A percentile compares a stretch with the other conserved stretches of the same genome.
Evolutionary conservation across 2,113 vertebrate species (phyloP).

Genomic region (Casuarius casuarius): DNA sequence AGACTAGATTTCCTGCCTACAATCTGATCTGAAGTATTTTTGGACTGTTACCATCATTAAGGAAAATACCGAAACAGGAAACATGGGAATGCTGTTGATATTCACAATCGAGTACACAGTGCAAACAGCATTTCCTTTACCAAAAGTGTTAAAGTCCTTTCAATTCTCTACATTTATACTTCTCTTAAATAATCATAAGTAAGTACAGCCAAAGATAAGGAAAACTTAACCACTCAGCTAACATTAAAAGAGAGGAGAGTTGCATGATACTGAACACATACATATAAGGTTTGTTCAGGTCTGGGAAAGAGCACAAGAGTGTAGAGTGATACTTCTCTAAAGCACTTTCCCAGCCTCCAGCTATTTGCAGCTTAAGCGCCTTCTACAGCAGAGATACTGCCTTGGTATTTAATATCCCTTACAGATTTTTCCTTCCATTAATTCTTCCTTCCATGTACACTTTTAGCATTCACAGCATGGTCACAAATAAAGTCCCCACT

Average conservation of each 20-base stretch:
- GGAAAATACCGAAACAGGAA: slow-evolving; percentile 60
- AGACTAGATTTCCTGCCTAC: slow-evolving; percentile 53
- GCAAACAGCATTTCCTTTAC: slow-evolving; percentile 65
- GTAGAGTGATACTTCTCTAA: neutral
- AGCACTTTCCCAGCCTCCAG: neutral
- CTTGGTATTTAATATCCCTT: neutral
- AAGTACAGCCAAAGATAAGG: neutral
- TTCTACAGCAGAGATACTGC: neutral
- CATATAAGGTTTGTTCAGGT: neutral
- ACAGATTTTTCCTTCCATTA: neutral
- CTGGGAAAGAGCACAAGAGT: neutral
- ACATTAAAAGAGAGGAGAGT: neutral
- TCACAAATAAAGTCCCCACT: neutral
- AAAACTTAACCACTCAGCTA: neutral
- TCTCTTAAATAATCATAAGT: slow-evolving; percentile 3
- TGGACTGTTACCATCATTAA: neutral
- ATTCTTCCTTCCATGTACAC: neutral
- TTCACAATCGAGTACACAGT: slow-evolving; percentile 53
- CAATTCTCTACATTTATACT: neutral
- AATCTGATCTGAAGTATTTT: slow-evolving; percentile 59
- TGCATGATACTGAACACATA: neutral
- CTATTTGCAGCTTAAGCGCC: neutral
- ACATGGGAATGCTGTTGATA: slow-evolving; percentile 66
- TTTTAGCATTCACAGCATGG: neutral
- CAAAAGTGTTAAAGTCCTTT: slow-evolving; percentile 34